These are phyloP conservation scores for Aegotheles bennettii DNA, from an alignment of 2,113 vertebrate genomes.

Conservation along the genomic window DNA sequence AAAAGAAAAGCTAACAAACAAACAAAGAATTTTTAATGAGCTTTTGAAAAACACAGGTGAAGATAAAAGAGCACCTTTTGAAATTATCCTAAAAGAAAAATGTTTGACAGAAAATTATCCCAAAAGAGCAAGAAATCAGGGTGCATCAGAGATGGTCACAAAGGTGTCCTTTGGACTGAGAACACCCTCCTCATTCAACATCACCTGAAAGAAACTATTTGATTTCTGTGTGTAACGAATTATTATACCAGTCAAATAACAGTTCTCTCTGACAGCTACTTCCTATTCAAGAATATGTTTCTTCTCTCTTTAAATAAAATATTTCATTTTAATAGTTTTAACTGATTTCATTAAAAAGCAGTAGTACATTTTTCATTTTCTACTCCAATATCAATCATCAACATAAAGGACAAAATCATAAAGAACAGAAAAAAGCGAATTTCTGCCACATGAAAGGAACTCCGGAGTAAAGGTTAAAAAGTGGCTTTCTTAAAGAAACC, in stretches of 20 bases:
- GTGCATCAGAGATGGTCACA: not conserved
- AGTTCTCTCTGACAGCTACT: not conserved
- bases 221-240: not conserved
- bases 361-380: not conserved
- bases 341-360: conserved; percentile 28
- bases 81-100: not conserved
- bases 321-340: conserved; percentile 11
- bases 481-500: conserved; percentile 10
- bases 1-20: not conserved
- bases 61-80: not conserved
- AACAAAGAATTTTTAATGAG: not conserved
- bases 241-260: not conserved
- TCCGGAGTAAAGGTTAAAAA: conserved; percentile 22
- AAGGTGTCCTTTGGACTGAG: not conserved
- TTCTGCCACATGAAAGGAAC: conserved; percentile 27
- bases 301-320: not conserved
- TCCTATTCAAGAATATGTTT: not conserved
- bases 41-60: not conserved
- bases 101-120: not conserved
- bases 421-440: not conserved
- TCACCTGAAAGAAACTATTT: not conserved
- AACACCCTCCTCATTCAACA: not conserved
- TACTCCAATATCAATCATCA: not conserved
- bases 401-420: not conserved
- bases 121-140: not conserved